These are phyloP conservation scores for Acropora tenuis DNA, from an alignment of 64 coral and sea anemone genomes.

Conservation along the genomic window DNA sequence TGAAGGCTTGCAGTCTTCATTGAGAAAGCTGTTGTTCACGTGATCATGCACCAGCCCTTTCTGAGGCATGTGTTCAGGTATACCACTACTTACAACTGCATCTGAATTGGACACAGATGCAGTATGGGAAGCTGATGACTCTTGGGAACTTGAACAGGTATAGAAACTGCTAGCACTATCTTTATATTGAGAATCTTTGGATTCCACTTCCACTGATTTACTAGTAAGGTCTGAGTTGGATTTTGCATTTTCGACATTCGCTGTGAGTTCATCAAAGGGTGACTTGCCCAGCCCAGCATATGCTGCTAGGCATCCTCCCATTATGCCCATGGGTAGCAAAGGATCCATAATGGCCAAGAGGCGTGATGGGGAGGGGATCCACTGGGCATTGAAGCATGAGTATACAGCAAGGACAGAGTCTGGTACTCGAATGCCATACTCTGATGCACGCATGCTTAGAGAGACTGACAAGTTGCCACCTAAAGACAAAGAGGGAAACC, in stretches of 20 bases:
- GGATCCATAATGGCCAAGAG: conserved; percentile 87
- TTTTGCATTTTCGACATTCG: conserved; percentile 45
- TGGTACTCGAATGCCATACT: conserved; percentile 89
- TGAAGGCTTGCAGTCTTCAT: not conserved
- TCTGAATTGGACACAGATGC: not conserved
- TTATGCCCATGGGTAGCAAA: conserved; percentile 74
- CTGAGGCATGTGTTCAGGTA: not conserved
- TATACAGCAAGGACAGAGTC: conserved; percentile 84
- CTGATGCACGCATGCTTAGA: conserved; percentile 86
- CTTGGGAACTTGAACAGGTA: conserved; percentile 67
- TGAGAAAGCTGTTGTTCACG: not conserved
- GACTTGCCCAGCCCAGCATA: conserved; percentile 91
- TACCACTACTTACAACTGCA: not conserved
- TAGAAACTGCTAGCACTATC: conserved; percentile 72
- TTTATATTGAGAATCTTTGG: not conserved
- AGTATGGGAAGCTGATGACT: not conserved
- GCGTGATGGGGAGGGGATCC: conserved; percentile 86
- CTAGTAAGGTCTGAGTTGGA: conserved; percentile 53
- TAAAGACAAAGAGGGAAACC: not conserved
- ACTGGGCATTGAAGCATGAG: conserved; percentile 88
- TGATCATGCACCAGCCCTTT: not conserved
- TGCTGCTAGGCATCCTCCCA: conserved; percentile 78
- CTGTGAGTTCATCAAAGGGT: conserved; percentile 92
- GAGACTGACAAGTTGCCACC: conserved; percentile 91
- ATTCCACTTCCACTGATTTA: conserved; percentile 7